Conservation (phyloP, 2,797 vertebrate species). For the Dipus sagitta region DNA sequence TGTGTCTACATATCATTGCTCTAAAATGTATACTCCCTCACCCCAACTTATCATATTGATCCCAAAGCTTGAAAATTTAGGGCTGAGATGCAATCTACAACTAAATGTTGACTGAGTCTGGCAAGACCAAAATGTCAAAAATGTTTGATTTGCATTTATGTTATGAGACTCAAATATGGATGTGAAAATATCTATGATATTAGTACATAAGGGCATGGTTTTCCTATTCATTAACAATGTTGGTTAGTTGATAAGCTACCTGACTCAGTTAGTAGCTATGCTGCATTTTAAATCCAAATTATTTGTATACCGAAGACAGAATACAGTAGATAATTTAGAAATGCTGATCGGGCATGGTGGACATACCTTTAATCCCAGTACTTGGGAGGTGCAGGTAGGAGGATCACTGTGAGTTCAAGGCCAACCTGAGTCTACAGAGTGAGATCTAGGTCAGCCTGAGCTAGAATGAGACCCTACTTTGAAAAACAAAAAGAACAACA, state of each 20-base stretch:
- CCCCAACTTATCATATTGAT: background rate
- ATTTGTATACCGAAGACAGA: background rate
- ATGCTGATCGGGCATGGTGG: background rate
- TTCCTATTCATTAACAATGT: background rate
- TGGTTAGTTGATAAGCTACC: background rate
- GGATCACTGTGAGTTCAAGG: too few species aligned
- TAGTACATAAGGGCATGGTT: background rate
- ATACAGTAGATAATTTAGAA: background rate
- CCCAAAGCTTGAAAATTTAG: background rate
- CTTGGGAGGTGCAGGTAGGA: too few species aligned
- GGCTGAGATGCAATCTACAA: background rate
- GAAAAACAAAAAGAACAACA: too few species aligned
- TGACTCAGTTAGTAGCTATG: background rate
- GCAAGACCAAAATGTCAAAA: background rate
- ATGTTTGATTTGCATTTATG: background rate
- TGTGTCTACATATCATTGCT: background rate
- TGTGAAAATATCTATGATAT: background rate
- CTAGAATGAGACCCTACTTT: too few species aligned
- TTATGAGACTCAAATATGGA: conserved; percentile 1
- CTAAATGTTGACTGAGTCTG: background rate
- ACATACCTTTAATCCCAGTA: too few species aligned
- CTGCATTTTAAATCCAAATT: conserved; percentile 36
- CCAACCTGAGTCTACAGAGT: too few species aligned
- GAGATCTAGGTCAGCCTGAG: too few species aligned
- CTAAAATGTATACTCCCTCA: background rate